Base-by-base conservation (phyloP, 2,113 vertebrate genomes). In the Colistium nudipinnis region DNA sequence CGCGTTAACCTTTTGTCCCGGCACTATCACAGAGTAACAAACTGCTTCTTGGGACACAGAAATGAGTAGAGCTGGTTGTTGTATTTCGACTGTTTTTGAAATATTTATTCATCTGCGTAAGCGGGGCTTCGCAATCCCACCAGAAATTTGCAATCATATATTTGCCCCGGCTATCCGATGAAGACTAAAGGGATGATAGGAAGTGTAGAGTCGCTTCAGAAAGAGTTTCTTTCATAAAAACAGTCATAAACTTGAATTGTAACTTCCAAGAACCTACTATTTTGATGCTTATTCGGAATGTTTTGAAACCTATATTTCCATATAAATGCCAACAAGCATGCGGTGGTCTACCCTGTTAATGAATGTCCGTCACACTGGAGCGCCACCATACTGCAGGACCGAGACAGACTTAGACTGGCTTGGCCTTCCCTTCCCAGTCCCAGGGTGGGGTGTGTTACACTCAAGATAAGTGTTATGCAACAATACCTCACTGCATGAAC, bases 381-480 rank as follows among this genome's bases (percentile, higher is more conserved):
- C 33, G 14, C 53, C 54, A 71, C 75, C 35, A 8, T 47, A 17
- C 27, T 53, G 27, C 70, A 38, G 74, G 52, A 81, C 62, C 65
- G 71, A 88, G 81, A 83, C 82, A 60, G 63, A 80, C 83, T 70
- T 65, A 57, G 76, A 75, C 74, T 70, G 66, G 65, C 64, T 82
- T 74, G 82, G 82, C 65, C 62, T 87, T 86, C 72, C 51, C 13
- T 80, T 81, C 78, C 71, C 60, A 76, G 70, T 82, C 76, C 67
- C 54, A 87, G 89, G 89, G 85, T 81, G 88, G 87, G 87, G 88
- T 80, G 75, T 53, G 56, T 67, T 77, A 55, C 54, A 65, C 53
- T 85, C 69, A 82, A 88, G 90, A 91, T 90, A 88, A 90, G 74
- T 86, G 76, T 91, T 90, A 88, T 81, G 85, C 82, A 88, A 90